Evolutionary conservation across 2,113 vertebrate genomes (phyloP).

Genomic region (Pagrus major): DNA sequence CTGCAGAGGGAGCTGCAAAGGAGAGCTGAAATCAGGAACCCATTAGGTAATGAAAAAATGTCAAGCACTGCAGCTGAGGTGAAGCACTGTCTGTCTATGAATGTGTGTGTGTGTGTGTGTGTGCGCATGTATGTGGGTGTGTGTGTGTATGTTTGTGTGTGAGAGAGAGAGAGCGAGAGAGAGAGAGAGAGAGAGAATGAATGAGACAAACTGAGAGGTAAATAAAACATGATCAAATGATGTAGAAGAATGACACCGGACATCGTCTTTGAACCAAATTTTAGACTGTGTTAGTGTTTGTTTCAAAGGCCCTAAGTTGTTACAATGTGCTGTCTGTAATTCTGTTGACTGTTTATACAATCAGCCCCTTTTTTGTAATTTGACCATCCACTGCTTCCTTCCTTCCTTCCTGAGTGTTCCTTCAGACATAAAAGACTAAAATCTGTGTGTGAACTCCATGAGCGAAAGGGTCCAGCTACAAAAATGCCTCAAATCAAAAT

Average conservation of each 20-base stretch:
- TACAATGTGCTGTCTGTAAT: background rate
- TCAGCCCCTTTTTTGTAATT: slow-evolving; percentile 22
- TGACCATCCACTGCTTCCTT: slow-evolving; percentile 33
- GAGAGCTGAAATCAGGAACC: slow-evolving; percentile 28
- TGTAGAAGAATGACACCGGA: background rate
- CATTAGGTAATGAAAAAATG: slow-evolving; percentile 57
- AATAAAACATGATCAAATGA: background rate
- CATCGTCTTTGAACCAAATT: background rate
- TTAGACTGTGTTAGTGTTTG: too few relatives aligned
- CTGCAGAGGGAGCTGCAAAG: slow-evolving; percentile 41
- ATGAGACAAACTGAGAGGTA: slow-evolving; percentile 9
- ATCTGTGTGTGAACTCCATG: background rate
- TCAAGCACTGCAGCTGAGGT: slow-evolving; percentile 44
- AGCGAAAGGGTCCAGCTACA: background rate
- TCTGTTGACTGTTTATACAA: slow-evolving; percentile 28
- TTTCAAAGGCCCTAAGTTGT: background rate
- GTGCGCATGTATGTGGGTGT: background rate
- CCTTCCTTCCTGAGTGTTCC: slow-evolving; percentile 37
- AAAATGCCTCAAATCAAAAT: slow-evolving; percentile 8
- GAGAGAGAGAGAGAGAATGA: background rate
- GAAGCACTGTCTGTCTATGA: slow-evolving; percentile 20
- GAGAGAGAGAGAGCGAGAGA: background rate
- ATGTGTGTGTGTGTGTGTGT: background rate
- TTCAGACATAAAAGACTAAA: slow-evolving; percentile 11
- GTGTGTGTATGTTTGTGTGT: background rate